A percentile compares a stretch with the other conserved stretches of the same genome.
phyloP scores from a whole-genome alignment of 1,140 invertebrate species.

The Drosophila sturtevanti region DNA sequence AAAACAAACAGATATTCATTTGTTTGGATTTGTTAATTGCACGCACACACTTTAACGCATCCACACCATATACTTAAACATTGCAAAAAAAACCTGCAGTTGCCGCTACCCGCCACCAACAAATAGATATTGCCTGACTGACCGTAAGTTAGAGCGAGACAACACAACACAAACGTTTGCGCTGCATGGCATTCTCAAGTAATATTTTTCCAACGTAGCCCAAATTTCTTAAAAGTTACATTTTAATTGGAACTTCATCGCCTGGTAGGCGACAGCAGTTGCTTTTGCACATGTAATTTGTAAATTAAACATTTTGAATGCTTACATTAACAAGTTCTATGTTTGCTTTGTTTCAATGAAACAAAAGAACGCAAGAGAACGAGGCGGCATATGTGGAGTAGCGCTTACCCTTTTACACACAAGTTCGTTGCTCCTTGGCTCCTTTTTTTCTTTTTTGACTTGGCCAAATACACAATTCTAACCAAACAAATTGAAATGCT shows the following conservation, averaged over 20 bases:
- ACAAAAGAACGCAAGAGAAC: constrained; percentile 13
- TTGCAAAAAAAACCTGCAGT: constrained; percentile 51
- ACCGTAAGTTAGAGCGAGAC: constrained; percentile 43
- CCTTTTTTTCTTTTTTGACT: constrained; percentile 75
- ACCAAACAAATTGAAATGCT: constrained; percentile 40
- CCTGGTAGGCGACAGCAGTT: background rate
- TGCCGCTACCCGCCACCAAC: constrained; percentile 26
- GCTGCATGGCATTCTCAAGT: constrained; percentile 32
- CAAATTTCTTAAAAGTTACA: constrained; percentile 38
- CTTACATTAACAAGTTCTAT: background rate
- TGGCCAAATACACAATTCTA: constrained; percentile 62
- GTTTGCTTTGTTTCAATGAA: constrained; percentile 7
- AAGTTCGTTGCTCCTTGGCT: constrained; percentile 78
- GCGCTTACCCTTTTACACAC: constrained; percentile 72
- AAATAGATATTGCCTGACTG: constrained; percentile 8
- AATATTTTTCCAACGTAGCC: constrained; percentile 38
- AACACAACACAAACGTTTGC: constrained; percentile 44
- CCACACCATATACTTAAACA: constrained; percentile 12
- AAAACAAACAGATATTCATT: background rate
- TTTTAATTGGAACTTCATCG: constrained; percentile 12
- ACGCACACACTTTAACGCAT: constrained; percentile 2
- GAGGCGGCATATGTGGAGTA: constrained; percentile 43
- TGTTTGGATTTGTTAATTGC: constrained; percentile 1
- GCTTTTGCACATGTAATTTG: constrained; percentile 4
- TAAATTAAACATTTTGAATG: background rate